Conservation (phyloP, 2,888 invertebrate species). For the Fragum sueziense region DNA sequence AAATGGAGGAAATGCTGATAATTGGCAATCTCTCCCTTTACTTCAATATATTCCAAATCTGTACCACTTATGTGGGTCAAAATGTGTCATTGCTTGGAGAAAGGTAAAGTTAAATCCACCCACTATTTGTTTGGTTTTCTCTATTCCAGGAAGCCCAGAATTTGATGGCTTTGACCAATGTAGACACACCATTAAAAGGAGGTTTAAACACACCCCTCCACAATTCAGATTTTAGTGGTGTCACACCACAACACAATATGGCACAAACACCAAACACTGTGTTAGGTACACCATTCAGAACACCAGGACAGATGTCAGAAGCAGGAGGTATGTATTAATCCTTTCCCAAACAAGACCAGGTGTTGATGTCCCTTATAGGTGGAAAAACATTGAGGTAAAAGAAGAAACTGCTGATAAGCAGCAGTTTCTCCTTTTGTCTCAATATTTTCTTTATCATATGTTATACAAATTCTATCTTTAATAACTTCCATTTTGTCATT, state of each 20-base stretch:
- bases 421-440: too few species aligned
- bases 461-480: too few species aligned
- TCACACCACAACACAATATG: conserved; percentile 88
- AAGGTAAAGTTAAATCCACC: too few species aligned
- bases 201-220: conserved; percentile 97
- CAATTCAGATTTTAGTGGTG: conserved; percentile 93
- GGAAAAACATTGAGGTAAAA: neutral
- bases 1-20: too few species aligned
- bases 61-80: too few species aligned
- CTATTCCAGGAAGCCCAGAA: conserved; percentile 97
- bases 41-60: too few species aligned
- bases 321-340: conserved; percentile 42
- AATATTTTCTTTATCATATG: too few species aligned
- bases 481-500: too few species aligned
- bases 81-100: too few species aligned
- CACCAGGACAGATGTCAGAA: conserved; percentile 72
- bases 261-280: conserved; percentile 80
- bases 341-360: neutral
- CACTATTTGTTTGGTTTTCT: too few species aligned
- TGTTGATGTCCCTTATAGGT: neutral
- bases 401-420: neutral
- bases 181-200: conserved; percentile 97
- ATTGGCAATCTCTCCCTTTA: too few species aligned
- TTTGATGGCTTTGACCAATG: conserved; percentile 98
- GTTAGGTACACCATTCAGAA: conserved; percentile 80